phyloP scores from a whole-genome alignment of 1,140 invertebrate genomes.

The Aphelenchoides avenae region DNA sequence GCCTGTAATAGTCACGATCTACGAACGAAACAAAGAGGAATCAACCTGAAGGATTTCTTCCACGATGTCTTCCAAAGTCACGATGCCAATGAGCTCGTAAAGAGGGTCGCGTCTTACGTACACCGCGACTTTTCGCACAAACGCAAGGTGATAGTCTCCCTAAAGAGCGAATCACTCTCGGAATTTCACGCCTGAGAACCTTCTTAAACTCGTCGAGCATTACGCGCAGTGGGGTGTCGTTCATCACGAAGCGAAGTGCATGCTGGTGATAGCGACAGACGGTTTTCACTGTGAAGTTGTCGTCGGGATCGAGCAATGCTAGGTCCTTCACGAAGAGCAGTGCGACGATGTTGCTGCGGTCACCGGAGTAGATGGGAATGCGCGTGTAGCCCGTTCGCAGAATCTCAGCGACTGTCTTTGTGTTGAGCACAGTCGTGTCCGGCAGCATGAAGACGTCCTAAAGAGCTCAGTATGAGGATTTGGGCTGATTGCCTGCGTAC shows the following conservation, averaged over 20 bases:
- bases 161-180: slow-evolving; percentile 29
- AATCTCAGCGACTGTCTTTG: slow-evolving; percentile 90
- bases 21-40: slow-evolving; percentile 64
- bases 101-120: slow-evolving; percentile 61
- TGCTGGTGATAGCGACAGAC: too few relatives aligned
- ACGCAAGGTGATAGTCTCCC: neutral
- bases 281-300: too few relatives aligned
- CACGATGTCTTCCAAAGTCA: slow-evolving; percentile 66
- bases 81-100: slow-evolving; percentile 63
- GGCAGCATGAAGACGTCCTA: too few relatives aligned
- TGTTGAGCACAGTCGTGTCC: too few relatives aligned
- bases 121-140: neutral
- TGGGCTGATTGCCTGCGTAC: too few relatives aligned
- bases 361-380: slow-evolving; percentile 75
- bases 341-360: slow-evolving; percentile 78
- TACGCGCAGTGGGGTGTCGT: too few relatives aligned
- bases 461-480: too few relatives aligned
- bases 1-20: slow-evolving; percentile 64
- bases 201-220: slow-evolving; percentile 90
- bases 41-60: too few relatives aligned
- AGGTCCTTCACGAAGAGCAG: slow-evolving; percentile 92
- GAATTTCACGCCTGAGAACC: slow-evolving; percentile 43
- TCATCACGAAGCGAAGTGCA: slow-evolving; percentile 86
- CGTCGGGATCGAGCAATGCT: too few relatives aligned
- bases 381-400: slow-evolving; percentile 84